Evolutionary conservation across 2,888 invertebrate genomes (phyloP).

Genomic region (Notodonta dromedarius): DNA sequence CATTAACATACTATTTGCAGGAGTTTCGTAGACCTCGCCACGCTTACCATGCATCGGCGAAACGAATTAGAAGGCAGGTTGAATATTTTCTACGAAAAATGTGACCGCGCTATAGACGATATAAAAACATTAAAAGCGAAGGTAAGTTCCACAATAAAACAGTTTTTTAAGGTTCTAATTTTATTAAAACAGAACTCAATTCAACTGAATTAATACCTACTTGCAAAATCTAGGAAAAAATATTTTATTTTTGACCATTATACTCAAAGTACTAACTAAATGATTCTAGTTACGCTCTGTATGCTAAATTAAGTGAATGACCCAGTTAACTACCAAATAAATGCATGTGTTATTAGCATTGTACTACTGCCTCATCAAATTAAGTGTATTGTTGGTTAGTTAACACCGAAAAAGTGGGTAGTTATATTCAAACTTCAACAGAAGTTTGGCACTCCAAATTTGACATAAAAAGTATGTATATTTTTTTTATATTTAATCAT

Average conservation of each 20-base stretch:
- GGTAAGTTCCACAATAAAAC: slow-evolving; percentile 48
- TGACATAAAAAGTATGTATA: no score
- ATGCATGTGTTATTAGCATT: not conserved
- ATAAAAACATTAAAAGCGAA: slow-evolving; percentile 66
- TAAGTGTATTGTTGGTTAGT: not conserved
- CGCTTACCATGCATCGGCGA: slow-evolving; percentile 68
- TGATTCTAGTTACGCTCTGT: slow-evolving; percentile 2
- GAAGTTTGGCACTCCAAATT: no score
- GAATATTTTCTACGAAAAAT: slow-evolving; percentile 62
- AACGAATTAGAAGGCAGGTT: slow-evolving; percentile 70
- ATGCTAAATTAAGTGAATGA: not conserved
- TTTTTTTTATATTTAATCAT: no score
- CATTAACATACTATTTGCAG: slow-evolving; percentile 43
- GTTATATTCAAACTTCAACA: no score
- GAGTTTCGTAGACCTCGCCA: slow-evolving; percentile 74
- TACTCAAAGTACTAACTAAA: no score
- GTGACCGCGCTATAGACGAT: slow-evolving; percentile 63
- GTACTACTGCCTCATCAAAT: not conserved
- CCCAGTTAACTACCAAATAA: not conserved
- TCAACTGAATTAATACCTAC: no score
- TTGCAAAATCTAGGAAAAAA: no score
- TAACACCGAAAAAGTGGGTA: no score
- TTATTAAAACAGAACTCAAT: no score
- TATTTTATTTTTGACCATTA: no score
- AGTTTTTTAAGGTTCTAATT: not conserved